Percentiles rank a stretch among this genome's conserved stretches.
Conservation (phyloP, 2,113 vertebrate genomes). For the Gopherus evgoodei region DNA sequence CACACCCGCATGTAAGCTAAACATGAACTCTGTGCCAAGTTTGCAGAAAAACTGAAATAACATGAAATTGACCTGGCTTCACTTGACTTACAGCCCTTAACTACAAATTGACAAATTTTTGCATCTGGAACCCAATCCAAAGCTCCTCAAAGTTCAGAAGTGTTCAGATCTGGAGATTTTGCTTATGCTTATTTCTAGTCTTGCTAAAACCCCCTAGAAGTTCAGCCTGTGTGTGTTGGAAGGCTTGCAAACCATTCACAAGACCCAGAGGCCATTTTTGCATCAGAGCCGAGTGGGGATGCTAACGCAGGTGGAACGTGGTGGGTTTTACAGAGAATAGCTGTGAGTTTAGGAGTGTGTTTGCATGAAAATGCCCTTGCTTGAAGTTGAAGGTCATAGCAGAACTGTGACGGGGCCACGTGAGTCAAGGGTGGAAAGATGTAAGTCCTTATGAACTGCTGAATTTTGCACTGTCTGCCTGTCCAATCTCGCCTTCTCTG, state of each 20-base stretch:
- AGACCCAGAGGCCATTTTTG: neutral
- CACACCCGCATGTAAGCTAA: neutral
- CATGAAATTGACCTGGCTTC: accelerated
- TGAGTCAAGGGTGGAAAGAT: neutral
- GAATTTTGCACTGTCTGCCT: neutral
- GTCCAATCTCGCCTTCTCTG: neutral
- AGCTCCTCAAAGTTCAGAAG: neutral
- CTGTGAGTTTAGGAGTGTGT: accelerated
- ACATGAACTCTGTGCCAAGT: neutral
- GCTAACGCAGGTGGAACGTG: neutral
- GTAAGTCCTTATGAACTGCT: accelerated
- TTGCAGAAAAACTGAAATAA: neutral
- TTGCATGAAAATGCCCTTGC: neutral
- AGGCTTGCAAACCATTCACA: neutral
- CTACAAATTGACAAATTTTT: neutral
- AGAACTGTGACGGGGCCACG: accelerated
- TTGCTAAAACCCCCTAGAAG: neutral
- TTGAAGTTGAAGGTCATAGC: no score
- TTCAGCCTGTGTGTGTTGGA: neutral
- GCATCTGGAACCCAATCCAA: neutral
- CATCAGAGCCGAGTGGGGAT: neutral
- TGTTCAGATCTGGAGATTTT: neutral
- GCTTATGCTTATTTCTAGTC: neutral
- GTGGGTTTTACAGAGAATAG: neutral
- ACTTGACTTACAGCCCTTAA: neutral